These are phyloP conservation scores for Tachina lurida DNA, from an alignment of 2,888 invertebrate genomes.

Conservation along the genomic window DNA sequence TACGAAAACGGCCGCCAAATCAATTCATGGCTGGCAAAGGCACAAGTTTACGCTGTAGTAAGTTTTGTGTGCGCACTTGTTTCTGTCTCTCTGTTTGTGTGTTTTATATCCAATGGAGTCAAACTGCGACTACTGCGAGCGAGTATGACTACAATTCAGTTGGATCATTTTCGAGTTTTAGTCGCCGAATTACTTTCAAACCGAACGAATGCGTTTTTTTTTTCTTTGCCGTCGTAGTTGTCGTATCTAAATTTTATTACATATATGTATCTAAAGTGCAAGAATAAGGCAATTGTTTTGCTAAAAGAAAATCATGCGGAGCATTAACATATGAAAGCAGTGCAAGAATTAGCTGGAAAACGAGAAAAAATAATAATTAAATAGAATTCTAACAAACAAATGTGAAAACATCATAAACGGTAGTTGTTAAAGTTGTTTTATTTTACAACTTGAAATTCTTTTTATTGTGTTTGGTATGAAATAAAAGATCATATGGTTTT, in stretches of 20 bases:
- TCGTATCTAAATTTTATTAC: constrained; percentile 26
- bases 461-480: constrained; percentile 16
- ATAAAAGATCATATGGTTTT: constrained; percentile 28
- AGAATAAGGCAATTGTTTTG: constrained; percentile 30
- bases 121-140: not conserved
- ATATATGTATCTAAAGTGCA: constrained; percentile 7
- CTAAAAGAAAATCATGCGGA: constrained; percentile 13
- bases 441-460: not conserved
- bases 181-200: constrained; percentile 74
- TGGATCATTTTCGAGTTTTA: constrained; percentile 71
- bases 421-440: constrained; percentile 26
- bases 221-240: constrained; percentile 35
- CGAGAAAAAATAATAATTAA: constrained; percentile 26
- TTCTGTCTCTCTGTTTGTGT: not conserved
- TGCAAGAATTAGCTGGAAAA: constrained; percentile 29
- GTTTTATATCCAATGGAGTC: constrained; percentile 60
- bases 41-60: constrained; percentile 41
- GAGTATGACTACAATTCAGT: constrained; percentile 55
- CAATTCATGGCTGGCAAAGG: constrained; percentile 63
- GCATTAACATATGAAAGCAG: constrained; percentile 16
- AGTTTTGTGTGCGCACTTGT: constrained; percentile 25
- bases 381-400: constrained; percentile 41
- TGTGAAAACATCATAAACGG: constrained; percentile 42
- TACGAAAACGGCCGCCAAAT: constrained; percentile 67
- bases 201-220: constrained; percentile 70